These are phyloP conservation scores for Adelosebastes latens DNA, from an alignment of 2,797 vertebrate genomes.

Conservation along the genomic window DNA sequence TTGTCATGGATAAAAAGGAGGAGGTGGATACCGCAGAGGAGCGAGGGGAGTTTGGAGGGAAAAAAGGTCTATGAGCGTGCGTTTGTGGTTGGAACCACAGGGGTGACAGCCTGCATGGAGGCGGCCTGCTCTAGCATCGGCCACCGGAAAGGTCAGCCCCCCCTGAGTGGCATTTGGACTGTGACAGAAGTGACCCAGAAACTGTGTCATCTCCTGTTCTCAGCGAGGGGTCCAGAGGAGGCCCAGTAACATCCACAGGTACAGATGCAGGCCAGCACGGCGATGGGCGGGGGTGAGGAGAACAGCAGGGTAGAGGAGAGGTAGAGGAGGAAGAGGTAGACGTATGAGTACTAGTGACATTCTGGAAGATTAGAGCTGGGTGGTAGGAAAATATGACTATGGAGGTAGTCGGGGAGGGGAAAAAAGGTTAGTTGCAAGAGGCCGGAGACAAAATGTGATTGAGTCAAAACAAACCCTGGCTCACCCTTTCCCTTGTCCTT, in stretches of 20 bases:
- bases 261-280: constrained; percentile 39
- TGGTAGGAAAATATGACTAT: constrained; percentile 63
- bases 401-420: constrained; percentile 50
- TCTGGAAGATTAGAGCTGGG: constrained; percentile 70
- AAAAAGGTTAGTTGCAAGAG: constrained; percentile 35
- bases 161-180: constrained; percentile 78
- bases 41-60: background rate
- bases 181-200: constrained; percentile 79
- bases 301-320: constrained; percentile 36
- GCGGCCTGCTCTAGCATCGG: constrained; percentile 40
- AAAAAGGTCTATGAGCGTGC: constrained; percentile 26
- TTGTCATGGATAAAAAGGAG: constrained; percentile 49
- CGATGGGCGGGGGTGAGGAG: background rate
- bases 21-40: constrained; percentile 9
- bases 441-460: constrained; percentile 70
- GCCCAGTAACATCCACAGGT: constrained; percentile 34
- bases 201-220: constrained; percentile 62
- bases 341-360: constrained; percentile 54
- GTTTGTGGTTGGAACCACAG: constrained; percentile 49
- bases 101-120: constrained; percentile 60
- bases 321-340: constrained; percentile 24
- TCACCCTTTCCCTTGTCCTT: constrained; percentile 66
- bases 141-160: constrained; percentile 79
- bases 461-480: constrained; percentile 71
- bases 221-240: constrained; percentile 50